Conservation (phyloP, 2,888 invertebrate species). For the Oeneis ivallda region DNA sequence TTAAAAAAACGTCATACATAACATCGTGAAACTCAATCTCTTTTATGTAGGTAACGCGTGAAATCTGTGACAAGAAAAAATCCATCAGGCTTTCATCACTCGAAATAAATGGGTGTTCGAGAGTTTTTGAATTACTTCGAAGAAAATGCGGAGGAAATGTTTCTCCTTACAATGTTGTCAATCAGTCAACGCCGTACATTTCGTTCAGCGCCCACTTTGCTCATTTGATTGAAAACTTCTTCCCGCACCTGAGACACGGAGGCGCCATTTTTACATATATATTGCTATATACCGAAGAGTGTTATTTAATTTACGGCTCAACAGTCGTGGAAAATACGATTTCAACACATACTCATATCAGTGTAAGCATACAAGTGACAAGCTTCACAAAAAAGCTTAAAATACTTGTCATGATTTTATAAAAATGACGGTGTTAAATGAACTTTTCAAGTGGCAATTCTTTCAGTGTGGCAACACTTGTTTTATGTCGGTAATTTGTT, state of each 20-base stretch:
- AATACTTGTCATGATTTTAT: no score
- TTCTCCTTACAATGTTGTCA: constrained; percentile 70
- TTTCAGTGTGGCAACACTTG: no score
- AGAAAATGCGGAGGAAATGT: constrained; percentile 56
- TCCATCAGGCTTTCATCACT: constrained; percentile 32
- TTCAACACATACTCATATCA: background rate
- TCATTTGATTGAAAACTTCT: constrained; percentile 79
- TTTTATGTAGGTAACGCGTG: constrained; percentile 1
- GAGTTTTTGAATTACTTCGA: constrained; percentile 48
- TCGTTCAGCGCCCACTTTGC: constrained; percentile 59
- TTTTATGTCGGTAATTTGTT: no score
- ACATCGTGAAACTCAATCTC: background rate
- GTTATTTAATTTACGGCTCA: constrained; percentile 35
- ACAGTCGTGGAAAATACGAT: constrained; percentile 17
- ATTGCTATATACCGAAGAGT: constrained; percentile 34
- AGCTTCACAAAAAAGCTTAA: no score
- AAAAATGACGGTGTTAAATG: no score
- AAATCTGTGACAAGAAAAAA: constrained; percentile 29
- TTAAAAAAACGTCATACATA: background rate
- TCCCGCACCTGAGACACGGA: constrained; percentile 66
- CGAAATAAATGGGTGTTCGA: constrained; percentile 56
- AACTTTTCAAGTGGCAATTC: no score
- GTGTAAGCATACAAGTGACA: no score
- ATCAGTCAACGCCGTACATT: constrained; percentile 69
- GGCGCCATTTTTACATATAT: constrained; percentile 12